These are phyloP conservation scores for Menidia beryllina DNA, from an alignment of 2,113 vertebrate genomes.

Conservation along the genomic window DNA sequence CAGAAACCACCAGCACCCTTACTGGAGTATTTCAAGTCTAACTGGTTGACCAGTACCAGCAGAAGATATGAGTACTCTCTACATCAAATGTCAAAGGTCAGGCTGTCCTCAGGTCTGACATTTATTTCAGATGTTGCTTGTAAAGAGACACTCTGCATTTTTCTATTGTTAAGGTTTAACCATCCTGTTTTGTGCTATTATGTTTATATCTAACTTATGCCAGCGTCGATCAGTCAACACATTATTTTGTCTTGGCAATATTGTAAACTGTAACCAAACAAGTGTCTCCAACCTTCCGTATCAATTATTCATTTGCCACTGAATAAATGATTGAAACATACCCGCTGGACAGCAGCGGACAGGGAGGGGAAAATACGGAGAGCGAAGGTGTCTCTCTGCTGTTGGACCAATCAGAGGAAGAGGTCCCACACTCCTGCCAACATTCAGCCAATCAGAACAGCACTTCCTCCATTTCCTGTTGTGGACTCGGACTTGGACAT, in stretches of 20 bases:
- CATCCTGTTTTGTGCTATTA: background rate
- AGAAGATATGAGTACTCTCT: background rate
- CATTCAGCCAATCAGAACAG: slow-evolving; percentile 68
- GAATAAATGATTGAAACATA: slow-evolving; percentile 79
- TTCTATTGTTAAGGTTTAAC: background rate
- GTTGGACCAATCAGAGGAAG: slow-evolving; percentile 69
- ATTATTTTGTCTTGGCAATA: slow-evolving; percentile 1
- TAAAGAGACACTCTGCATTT: background rate
- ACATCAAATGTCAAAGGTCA: too few species aligned
- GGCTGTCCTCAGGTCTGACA: background rate
- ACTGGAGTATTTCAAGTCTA: background rate
- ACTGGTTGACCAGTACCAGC: background rate
- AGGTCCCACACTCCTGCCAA: slow-evolving; percentile 15
- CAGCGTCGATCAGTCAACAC: background rate
- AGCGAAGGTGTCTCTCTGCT: too few species aligned
- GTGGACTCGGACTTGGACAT: slow-evolving; percentile 45
- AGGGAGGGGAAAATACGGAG: slow-evolving; percentile 33
- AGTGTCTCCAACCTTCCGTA: slow-evolving; percentile 37
- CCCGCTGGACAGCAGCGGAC: slow-evolving; percentile 42
- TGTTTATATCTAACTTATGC: background rate
- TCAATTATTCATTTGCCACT: slow-evolving; percentile 72
- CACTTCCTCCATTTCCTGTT: slow-evolving; percentile 77
- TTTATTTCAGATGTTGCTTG: background rate
- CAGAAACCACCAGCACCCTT: background rate
- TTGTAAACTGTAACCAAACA: slow-evolving; percentile 36